Conservation (phyloP, 2,797 vertebrate genomes). For the Tragopan temminckii region DNA sequence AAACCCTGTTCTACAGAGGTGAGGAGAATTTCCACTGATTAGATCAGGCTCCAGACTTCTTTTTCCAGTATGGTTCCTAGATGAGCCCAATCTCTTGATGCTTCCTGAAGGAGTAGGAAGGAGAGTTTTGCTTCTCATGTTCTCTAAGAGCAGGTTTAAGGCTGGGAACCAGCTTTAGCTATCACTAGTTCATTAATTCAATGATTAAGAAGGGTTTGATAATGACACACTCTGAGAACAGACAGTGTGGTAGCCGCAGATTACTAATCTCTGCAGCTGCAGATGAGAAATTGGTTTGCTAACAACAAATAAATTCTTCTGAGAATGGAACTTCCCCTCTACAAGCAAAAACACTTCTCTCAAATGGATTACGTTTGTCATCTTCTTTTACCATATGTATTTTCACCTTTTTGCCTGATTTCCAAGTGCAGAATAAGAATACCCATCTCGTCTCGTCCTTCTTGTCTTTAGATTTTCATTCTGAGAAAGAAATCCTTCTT, state of each 20-base stretch:
- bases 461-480: neutral
- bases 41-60: constrained; percentile 59
- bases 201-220: neutral
- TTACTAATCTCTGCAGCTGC: constrained; percentile 39
- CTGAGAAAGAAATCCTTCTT: neutral
- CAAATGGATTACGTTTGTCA: neutral
- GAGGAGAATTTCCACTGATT: constrained; percentile 64
- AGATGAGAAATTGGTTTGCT: neutral
- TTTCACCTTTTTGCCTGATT: constrained; percentile 12
- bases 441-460: neutral
- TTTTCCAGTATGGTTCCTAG: constrained; percentile 59
- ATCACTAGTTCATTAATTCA: neutral
- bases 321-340: neutral
- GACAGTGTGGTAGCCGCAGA: neutral
- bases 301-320: neutral
- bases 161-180: neutral
- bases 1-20: constrained; percentile 40
- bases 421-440: neutral
- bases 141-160: neutral
- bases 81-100: neutral
- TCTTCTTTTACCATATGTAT: neutral
- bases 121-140: neutral
- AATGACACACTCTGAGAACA: neutral
- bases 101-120: constrained; percentile 32
- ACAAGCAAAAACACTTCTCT: neutral